Conservation (phyloP, 2,888 invertebrate genomes). For the Ornithoptera priamus region DNA sequence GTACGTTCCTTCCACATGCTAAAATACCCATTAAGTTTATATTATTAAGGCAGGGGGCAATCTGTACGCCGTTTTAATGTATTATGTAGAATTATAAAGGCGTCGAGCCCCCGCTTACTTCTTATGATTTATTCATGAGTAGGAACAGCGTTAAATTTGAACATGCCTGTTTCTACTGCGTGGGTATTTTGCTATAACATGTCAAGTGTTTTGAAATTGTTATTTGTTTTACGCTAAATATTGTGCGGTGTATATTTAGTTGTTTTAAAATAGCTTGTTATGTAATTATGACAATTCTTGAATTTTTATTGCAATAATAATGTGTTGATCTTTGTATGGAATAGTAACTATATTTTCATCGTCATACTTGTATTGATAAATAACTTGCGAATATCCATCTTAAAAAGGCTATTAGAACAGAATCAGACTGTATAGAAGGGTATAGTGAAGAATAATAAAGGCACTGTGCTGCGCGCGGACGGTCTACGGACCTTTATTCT, state of each 20-base stretch:
- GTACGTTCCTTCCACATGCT: conserved; percentile 47
- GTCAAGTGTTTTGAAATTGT: conserved; percentile 65
- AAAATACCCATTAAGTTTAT: conserved; percentile 71
- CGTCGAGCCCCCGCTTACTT: conserved; percentile 69
- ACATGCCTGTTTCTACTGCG: conserved; percentile 61
- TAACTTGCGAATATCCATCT: no score
- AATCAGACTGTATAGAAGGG: no score
- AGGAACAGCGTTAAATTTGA: conserved; percentile 72
- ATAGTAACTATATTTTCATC: no score
- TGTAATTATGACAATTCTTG: no score
- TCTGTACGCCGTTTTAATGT: conserved; percentile 78
- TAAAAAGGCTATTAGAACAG: no score
- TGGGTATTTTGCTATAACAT: conserved; percentile 59
- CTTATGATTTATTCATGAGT: conserved; percentile 80
- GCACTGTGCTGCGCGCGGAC: no score
- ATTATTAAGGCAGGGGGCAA: conserved; percentile 76
- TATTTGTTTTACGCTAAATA: conserved; percentile 63
- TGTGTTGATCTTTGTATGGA: no score
- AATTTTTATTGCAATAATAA: no score
- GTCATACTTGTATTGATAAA: no score
- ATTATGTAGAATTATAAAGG: conserved; percentile 79
- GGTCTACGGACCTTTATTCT: no score
- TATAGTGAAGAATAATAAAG: no score
- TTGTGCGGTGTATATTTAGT: conserved; percentile 6
- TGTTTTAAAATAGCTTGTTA: not conserved